phyloP scores from a whole-genome alignment of 1,140 invertebrate species.

The Potamilus streckersoni region DNA sequence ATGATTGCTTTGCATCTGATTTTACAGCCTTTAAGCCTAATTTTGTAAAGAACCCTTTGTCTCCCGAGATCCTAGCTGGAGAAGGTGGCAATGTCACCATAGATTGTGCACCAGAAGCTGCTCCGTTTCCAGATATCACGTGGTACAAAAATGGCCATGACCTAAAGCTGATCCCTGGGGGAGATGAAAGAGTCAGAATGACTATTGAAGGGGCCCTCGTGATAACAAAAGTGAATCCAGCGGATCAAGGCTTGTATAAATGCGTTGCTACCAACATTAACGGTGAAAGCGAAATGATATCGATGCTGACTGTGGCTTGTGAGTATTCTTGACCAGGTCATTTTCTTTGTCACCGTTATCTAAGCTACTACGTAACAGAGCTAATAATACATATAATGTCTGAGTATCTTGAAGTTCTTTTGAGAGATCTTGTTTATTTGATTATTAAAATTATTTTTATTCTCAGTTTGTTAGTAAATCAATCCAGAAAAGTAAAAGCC shows the following conservation, averaged over 20 bases:
- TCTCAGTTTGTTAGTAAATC: too few relatives aligned
- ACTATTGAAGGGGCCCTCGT: constrained; percentile 2
- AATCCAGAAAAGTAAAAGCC: too few relatives aligned
- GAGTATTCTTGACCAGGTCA: too few relatives aligned
- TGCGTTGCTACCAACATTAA: constrained; percentile 12
- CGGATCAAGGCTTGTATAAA: constrained; percentile 18
- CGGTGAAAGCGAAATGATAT: constrained; percentile 10
- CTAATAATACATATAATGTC: too few relatives aligned
- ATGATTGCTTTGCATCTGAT: too few relatives aligned
- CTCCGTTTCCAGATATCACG: constrained; percentile 14
- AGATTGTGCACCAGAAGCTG: constrained; percentile 16
- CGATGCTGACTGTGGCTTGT: not conserved
- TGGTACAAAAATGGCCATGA: constrained; percentile 17
- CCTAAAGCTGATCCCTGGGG: constrained; percentile 5
- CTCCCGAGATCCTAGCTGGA: constrained; percentile 1
- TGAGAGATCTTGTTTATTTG: too few relatives aligned
- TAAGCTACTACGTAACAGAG: too few relatives aligned
- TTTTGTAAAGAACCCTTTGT: constrained; percentile 16
- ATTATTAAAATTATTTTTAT: too few relatives aligned
- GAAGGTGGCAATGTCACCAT: constrained; percentile 16
- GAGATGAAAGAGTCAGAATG: constrained; percentile 12
- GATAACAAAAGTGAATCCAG: constrained; percentile 4
- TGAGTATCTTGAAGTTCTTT: too few relatives aligned
- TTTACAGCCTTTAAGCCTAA: constrained; percentile 23
- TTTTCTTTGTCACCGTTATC: too few relatives aligned